These are phyloP conservation scores for Zaprionus lineosus DNA, from an alignment of 2,888 invertebrate genomes.

Conservation along the genomic window DNA sequence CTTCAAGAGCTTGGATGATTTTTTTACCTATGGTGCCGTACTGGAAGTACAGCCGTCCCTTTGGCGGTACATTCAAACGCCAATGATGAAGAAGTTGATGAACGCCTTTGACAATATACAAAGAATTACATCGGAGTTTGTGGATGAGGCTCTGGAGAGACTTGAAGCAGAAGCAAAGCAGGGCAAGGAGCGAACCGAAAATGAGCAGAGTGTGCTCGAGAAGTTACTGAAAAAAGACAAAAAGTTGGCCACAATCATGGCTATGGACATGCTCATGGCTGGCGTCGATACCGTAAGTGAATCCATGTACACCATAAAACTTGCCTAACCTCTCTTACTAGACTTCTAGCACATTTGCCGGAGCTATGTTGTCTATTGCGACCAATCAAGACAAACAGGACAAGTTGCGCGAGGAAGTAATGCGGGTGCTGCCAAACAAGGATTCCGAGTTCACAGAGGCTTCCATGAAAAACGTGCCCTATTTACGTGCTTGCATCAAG, in stretches of 20 bases:
- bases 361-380: constrained; percentile 83
- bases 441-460: constrained; percentile 83
- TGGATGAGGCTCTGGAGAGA: constrained; percentile 78
- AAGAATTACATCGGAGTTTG: constrained; percentile 68
- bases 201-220: constrained; percentile 86
- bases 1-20: constrained; percentile 50
- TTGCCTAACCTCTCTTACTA: constrained; percentile 57
- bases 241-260: constrained; percentile 87
- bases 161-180: constrained; percentile 45
- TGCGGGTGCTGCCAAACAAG: constrained; percentile 82
- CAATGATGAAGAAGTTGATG: constrained; percentile 52
- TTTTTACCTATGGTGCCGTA: constrained; percentile 28
- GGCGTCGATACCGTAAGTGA: constrained; percentile 88
- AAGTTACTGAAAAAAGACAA: constrained; percentile 86
- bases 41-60: constrained; percentile 57
- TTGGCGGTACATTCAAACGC: constrained; percentile 57
- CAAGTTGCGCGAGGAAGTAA: constrained; percentile 85
- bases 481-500: constrained; percentile 89
- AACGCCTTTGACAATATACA: constrained; percentile 63
- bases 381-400: constrained; percentile 86
- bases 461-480: constrained; percentile 84
- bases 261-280: constrained; percentile 88
- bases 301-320: background rate
- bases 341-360: constrained; percentile 71
- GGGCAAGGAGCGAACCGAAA: constrained; percentile 55